Conservation (phyloP, 2,113 vertebrate species). For the Rhinogobius similis region DNA sequence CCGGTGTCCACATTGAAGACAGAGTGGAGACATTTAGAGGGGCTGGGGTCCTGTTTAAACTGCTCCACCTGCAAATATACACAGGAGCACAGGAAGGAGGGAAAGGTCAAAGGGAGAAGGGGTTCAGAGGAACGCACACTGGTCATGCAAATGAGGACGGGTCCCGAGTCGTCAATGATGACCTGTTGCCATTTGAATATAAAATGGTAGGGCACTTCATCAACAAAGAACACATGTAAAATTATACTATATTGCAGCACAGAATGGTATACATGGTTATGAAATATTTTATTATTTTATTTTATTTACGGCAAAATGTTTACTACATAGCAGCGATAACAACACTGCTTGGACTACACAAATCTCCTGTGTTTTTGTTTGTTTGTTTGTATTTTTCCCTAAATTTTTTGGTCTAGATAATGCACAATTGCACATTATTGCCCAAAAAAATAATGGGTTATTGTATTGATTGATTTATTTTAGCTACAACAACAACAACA, state of each 20-base stretch:
- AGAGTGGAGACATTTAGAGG: conserved; percentile 92
- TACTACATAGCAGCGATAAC: not conserved
- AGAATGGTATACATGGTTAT: not conserved
- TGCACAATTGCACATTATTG: too few species aligned
- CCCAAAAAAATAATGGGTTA: too few species aligned
- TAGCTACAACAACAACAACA: too few species aligned
- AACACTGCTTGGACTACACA: not conserved
- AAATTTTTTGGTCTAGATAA: not conserved
- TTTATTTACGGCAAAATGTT: not conserved
- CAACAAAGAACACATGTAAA: not conserved
- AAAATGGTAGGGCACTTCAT: not conserved
- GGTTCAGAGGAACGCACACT: not conserved
- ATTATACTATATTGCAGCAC: not conserved
- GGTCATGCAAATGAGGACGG: not conserved
- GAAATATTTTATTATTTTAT: not conserved
- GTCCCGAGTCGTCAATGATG: not conserved
- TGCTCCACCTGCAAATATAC: conserved; percentile 84
- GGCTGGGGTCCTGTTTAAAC: conserved; percentile 94
- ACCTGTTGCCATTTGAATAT: not conserved
- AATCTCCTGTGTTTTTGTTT: too few species aligned
- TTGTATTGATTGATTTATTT: too few species aligned
- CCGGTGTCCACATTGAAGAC: conserved; percentile 88
- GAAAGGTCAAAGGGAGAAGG: conserved; percentile 9
- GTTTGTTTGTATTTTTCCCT: too few species aligned
- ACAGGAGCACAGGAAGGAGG: conserved; percentile 15